These are phyloP conservation scores for Drosophila azteca DNA, from an alignment of 1,140 invertebrate species.

Conservation along the genomic window DNA sequence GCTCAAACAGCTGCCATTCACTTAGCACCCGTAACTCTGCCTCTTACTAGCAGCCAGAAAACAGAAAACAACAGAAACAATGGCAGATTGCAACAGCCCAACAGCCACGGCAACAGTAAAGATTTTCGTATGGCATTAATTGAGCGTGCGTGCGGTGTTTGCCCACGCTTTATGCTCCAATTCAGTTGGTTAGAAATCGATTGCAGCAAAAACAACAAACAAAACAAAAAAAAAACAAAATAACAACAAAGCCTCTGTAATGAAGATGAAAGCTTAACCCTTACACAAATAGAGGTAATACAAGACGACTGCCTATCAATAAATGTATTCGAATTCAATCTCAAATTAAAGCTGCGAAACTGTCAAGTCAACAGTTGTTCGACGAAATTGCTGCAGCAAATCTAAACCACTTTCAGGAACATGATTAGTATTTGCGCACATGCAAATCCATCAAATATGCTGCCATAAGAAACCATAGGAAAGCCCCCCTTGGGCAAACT, in stretches of 20 bases:
- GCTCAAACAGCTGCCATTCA: too few relatives aligned
- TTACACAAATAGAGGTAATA: conserved; percentile 35
- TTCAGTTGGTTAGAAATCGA: conserved; percentile 79
- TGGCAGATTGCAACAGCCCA: conserved; percentile 48
- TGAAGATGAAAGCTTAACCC: conserved; percentile 52
- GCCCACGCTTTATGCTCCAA: conserved; percentile 79
- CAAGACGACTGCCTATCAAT: conserved; percentile 25
- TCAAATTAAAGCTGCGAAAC: not conserved
- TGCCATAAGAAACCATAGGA: too few relatives aligned
- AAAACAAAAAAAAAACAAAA: too few relatives aligned
- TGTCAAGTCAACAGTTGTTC: too few relatives aligned
- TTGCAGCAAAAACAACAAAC: conserved; percentile 58
- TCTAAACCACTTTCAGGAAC: not conserved
- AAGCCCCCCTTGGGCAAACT: not conserved
- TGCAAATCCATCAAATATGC: too few relatives aligned
- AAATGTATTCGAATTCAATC: too few relatives aligned
- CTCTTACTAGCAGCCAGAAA: conserved; percentile 48
- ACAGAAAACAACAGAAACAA: conserved; percentile 27
- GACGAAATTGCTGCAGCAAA: too few relatives aligned
- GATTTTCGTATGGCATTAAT: conserved; percentile 66
- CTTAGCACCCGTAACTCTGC: conserved; percentile 2
- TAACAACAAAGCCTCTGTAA: conserved; percentile 27
- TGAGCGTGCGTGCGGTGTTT: conserved; percentile 69
- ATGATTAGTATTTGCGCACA: too few relatives aligned
- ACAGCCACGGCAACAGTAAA: conserved; percentile 2